These are phyloP conservation scores for Chrysocyon brachyurus DNA, from an alignment of 2,797 vertebrate genomes.

Conservation along the genomic window DNA sequence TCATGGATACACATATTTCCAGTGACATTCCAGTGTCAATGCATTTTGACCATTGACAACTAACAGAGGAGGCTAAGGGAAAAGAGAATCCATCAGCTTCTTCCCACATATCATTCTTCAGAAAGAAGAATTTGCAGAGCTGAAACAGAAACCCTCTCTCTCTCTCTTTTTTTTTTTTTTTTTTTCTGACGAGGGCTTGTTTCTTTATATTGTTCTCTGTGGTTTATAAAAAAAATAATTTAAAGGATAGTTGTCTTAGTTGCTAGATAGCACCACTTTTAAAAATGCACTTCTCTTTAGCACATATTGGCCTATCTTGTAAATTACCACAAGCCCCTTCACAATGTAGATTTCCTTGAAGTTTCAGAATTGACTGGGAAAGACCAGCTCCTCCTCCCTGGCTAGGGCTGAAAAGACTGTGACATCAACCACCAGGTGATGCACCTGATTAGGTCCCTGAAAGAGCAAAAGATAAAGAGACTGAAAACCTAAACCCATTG, in stretches of 20 bases:
- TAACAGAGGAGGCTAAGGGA: neutral
- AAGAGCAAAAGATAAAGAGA: neutral
- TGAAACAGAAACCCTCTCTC: neutral
- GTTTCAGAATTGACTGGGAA: neutral
- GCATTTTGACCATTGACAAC: neutral
- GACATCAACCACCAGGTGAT: neutral
- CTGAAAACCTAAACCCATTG: neutral
- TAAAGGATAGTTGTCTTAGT: slow-evolving; percentile 32
- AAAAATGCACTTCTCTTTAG: neutral
- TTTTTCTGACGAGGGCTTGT: neutral
- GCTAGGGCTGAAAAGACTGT: neutral
- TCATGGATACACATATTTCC: neutral
- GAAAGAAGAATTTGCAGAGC: neutral
- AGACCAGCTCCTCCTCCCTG: neutral
- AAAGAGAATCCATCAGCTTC: neutral
- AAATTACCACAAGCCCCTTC: neutral
- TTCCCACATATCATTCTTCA: neutral
- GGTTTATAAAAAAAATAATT: slow-evolving; percentile 25
- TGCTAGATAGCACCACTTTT: neutral
- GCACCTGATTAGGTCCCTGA: neutral
- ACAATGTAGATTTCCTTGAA: neutral
- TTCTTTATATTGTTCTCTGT: slow-evolving; percentile 41
- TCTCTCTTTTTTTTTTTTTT: neutral
- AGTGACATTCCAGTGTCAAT: neutral
- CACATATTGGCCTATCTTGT: neutral